phyloP scores from a whole-genome alignment of 30 jellyfish, hydroid and myxozoan genomes.

The Morbakka virulenta region DNA sequence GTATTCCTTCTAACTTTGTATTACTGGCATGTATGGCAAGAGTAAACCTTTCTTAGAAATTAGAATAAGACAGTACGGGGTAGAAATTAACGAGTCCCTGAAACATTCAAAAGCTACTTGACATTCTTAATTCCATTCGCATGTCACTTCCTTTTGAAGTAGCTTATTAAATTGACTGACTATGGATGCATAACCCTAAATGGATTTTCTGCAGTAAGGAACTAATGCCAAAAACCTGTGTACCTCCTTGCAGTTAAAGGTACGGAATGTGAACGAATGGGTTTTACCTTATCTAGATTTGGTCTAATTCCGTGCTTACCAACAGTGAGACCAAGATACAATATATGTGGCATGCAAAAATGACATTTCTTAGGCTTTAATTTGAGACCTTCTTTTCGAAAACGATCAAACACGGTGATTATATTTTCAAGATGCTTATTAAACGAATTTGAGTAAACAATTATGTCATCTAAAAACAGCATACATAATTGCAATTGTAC shows the following conservation, averaged over 20 bases:
- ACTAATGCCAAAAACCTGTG: conserved; percentile 29
- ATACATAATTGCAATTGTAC: conserved; percentile 45
- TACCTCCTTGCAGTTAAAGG: conserved; percentile 32
- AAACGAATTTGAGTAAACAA: conserved; percentile 41
- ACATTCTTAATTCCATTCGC: conserved; percentile 40
- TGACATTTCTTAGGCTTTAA: conserved; percentile 50
- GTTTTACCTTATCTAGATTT: conserved; percentile 30
- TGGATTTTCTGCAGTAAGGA: conserved; percentile 16
- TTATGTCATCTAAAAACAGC: conserved; percentile 54
- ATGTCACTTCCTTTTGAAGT: conserved; percentile 23
- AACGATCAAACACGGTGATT: conserved; percentile 30
- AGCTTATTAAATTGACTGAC: conserved; percentile 43
- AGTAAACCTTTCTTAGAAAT: conserved; percentile 11
- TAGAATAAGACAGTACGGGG: conserved; percentile 59
- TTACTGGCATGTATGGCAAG: conserved; percentile 50
- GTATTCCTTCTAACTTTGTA: conserved; percentile 51
- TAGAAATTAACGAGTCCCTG: conserved; percentile 10
- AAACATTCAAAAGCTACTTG: conserved; percentile 49
- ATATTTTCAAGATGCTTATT: conserved; percentile 28
- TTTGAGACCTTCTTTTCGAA: conserved; percentile 35
- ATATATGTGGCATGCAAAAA: conserved; percentile 19
- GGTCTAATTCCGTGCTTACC: conserved; percentile 45
- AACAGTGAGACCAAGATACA: conserved; percentile 30
- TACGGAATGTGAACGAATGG: conserved; percentile 11
- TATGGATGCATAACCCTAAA: conserved; percentile 34